A percentile compares a stretch with the other conserved stretches of the same genome.
phyloP scores from a whole-genome alignment of 2,888 invertebrate species.

The Philopedon plagiatum region DNA sequence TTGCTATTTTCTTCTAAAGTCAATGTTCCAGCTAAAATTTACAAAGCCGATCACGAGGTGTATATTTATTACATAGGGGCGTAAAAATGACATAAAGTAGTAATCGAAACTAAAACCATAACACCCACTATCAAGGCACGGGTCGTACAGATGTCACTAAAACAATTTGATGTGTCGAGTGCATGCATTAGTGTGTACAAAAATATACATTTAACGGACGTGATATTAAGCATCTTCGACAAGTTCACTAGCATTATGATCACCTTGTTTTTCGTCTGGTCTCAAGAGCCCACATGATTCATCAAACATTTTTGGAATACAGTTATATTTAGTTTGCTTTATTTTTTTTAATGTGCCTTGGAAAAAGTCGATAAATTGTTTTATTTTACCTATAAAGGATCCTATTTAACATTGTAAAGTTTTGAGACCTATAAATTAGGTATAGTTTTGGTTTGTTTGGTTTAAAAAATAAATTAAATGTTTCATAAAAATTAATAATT shows the following conservation, averaged over 20 bases:
- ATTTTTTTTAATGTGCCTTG: not conserved
- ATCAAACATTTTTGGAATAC: conserved; percentile 27
- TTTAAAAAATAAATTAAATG: too few species aligned
- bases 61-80: conserved; percentile 57
- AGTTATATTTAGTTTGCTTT: conserved; percentile 13
- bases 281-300: conserved; percentile 30
- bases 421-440: too few species aligned
- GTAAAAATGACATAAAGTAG: conserved; percentile 58
- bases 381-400: too few species aligned
- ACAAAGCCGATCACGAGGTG: conserved; percentile 38
- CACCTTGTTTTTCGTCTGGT: conserved; percentile 49
- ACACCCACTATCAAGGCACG: conserved; percentile 63
- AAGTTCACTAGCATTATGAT: conserved; percentile 50
- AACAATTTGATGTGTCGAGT: conserved; percentile 66
- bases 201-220: conserved; percentile 57
- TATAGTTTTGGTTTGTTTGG: too few species aligned
- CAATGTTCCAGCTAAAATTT: conserved; percentile 46
- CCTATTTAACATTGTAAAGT: too few species aligned
- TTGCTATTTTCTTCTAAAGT: conserved; percentile 44
- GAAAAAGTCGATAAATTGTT: not conserved
- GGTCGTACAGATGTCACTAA: conserved; percentile 64
- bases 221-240: conserved; percentile 52
- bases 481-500: too few species aligned
- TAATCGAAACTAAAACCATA: conserved; percentile 61
- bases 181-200: conserved; percentile 65